Base-by-base conservation (phyloP, 2,113 vertebrate species). In the Petrocephalus zakoni region DNA sequence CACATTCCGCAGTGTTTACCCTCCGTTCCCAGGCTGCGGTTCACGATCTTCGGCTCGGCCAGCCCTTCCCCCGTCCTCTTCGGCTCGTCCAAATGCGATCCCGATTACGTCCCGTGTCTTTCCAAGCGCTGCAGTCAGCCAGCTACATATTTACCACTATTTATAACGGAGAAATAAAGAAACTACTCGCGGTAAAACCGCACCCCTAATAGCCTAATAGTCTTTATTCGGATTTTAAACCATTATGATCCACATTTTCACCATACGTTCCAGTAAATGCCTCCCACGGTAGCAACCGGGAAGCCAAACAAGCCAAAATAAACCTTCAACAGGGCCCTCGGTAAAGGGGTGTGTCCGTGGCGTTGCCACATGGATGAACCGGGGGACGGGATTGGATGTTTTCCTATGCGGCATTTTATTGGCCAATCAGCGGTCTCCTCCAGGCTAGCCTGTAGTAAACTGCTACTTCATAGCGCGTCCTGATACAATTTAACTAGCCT, bases 321-420 rank as follows among this genome's bases (percentile, higher is more conserved):
- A 92, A 92, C 90, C 91, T 88, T 89, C 90, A 89, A 85, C 51
- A 55, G 51, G 85, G 85, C 85, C 52, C 85, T 86, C 34, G 91
- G 91, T 88, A 88, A 88, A 88, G 90, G 91, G 92, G 94, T 93
- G 93, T 46, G 82, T 22, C 82, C 9, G 46, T 25, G 82, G 82
- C 47, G 94, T 93, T 93, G 94, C 93, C 95, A 96, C 95, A 93
- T 95, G 94, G 92, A 94, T 94, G 91, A 91, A 91, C 91, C 88
- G 42, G 82, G 15, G 81, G n/a, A 46, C 75, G 89, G 88, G 91
- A 96, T 96, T 96, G 95, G 95, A 34, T 89, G 21, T 72, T 75
- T 87, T 51, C 90, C 88, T 87, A 91, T 90, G 91, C 94, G 90
- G 91, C 83, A 78, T 78, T 85, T 52, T 37, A 89, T 1, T 0